These are phyloP conservation scores for Sphaerodactylus townsendi DNA, from an alignment of 2,113 vertebrate species.

Conservation along the genomic window DNA sequence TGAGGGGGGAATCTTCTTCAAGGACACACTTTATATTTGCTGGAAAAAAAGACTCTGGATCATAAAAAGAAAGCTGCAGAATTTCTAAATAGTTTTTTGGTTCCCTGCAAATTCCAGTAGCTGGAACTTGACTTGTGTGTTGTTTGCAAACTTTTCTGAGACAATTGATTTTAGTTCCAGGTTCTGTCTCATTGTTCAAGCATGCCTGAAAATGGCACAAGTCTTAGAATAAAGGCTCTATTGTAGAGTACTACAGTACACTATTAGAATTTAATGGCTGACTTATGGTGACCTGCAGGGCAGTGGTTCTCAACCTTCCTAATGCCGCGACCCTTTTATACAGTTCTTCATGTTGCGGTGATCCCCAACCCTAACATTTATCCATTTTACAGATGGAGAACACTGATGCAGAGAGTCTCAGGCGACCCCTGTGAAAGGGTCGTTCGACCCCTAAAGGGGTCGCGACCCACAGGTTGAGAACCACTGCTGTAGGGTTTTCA, in stretches of 20 bases:
- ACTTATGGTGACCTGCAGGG: too few species aligned
- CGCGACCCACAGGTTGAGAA: too few species aligned
- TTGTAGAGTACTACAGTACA: background rate
- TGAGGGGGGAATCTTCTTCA: constrained; percentile 48
- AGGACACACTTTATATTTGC: constrained; percentile 44
- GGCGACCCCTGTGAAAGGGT: too few species aligned
- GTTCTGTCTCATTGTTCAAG: background rate
- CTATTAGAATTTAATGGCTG: too few species aligned
- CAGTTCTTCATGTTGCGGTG: too few species aligned
- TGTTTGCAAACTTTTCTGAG: background rate
- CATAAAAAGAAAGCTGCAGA: constrained; percentile 45
- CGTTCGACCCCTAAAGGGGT: too few species aligned
- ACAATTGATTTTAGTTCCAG: background rate
- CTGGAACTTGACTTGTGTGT: constrained; percentile 6
- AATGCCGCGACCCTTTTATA: too few species aligned
- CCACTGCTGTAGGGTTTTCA: too few species aligned
- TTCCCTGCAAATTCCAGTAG: constrained; percentile 7
- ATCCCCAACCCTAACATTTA: too few species aligned
- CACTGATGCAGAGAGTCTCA: too few species aligned
- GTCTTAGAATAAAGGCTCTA: background rate
- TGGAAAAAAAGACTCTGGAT: constrained; percentile 11
- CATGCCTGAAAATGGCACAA: background rate
- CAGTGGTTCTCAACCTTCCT: too few species aligned
- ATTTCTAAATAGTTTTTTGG: constrained; percentile 39
- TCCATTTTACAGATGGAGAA: too few species aligned